Conservation (phyloP, 2,113 vertebrate species). For the Sphaerodactylus townsendi region DNA sequence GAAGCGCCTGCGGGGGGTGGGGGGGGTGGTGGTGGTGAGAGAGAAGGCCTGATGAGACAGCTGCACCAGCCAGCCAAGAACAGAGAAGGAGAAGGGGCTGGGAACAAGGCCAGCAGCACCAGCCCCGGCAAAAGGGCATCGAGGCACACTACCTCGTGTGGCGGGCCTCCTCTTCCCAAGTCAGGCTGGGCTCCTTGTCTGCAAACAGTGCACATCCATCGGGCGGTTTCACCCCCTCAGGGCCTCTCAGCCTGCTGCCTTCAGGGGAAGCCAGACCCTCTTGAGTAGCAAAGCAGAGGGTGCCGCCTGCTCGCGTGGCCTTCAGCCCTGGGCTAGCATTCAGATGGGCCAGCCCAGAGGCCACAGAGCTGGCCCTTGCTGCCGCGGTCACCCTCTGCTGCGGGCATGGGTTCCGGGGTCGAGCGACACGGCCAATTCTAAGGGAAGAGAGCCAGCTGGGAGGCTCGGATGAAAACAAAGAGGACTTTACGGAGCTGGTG, state of each 20-base stretch:
- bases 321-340: constrained; percentile 49
- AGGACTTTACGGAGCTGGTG: constrained; percentile 55
- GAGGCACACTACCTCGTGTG: neutral
- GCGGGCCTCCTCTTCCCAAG: neutral
- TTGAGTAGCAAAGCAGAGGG: neutral
- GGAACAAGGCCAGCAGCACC: too few species aligned
- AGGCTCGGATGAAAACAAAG: constrained; percentile 60
- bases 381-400: neutral
- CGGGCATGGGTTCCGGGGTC: constrained; percentile 37
- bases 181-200: neutral
- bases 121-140: too few species aligned
- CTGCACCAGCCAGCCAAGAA: neutral
- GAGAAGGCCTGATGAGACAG: constrained; percentile 13
- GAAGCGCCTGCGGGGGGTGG: constrained; percentile 59
- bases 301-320: constrained; percentile 38
- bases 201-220: neutral
- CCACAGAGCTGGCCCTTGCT: constrained; percentile 31
- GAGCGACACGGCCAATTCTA: constrained; percentile 55
- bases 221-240: too few species aligned
- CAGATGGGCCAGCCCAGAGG: constrained; percentile 36
- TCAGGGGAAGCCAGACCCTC: neutral
- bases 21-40: too few species aligned
- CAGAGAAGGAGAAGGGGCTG: too few species aligned
- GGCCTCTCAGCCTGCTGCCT: neutral
- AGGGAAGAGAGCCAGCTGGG: constrained; percentile 58